Evolutionary conservation across 2,888 invertebrate genomes (phyloP), one percentile per base, ranked within the genome.

Genomic region (Trichopoda pennipes): DNA sequence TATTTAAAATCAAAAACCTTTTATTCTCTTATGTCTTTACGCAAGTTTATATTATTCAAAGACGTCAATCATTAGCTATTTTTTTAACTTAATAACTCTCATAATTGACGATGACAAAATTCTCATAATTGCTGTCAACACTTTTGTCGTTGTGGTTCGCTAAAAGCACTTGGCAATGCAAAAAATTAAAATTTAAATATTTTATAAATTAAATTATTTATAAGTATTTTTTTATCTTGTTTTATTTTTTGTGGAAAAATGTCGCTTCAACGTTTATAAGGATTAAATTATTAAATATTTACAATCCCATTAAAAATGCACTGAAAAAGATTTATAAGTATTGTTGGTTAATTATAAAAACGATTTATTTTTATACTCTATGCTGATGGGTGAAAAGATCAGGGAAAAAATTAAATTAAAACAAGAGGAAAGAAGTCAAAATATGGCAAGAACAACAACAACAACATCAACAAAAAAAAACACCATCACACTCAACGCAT

Each of bases 111-210:
- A 69, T 77, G 81, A 78, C 84, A 80, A 75, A 63, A 83, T 78
- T 69, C 74, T 83, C 84, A 84, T 81, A 83, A 83, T 80, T 81
- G 66, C 80, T 80, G 84, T 85, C 85, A 85, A 74, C 85, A 79
- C 74, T 70, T 66, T 77, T 49, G 55, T 23, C 61, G 64, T n/a
- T 72, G 76, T 70, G 72, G 51, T 70, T 64, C 76, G 64, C 42
- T 61, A 66, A 21, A 44, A 55, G 47, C 56, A 73, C 14, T 17
- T 19, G 7, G 47, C 58, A n/a, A 32, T 28, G 64, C 44, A 56
- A 28, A 51, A 21, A 38, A 69, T 17, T 21, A 77, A 53, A 74
- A 47, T 60, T 73, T 74, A 60, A 80, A 68, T 68, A 21, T 21
- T 49, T 79, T 82, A 19, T 49, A 1, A 19, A 49, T 49, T 17